Base-by-base conservation (phyloP, 2,797 vertebrate genomes). In the Ctenopoma multispine region DNA sequence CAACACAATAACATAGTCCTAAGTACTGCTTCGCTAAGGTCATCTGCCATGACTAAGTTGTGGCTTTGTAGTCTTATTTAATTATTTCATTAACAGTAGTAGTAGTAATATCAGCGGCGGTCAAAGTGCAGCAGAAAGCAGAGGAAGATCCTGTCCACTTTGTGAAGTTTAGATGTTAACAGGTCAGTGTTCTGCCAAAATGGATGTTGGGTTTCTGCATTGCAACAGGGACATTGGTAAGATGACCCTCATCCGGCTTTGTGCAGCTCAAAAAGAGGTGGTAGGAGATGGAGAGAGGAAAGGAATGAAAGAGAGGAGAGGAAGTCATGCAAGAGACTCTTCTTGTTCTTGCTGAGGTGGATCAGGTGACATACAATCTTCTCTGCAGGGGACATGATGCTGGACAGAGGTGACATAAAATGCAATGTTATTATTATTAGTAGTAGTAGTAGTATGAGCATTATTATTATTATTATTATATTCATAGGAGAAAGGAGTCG, bases 231-330 rank as follows among this genome's bases (percentile, higher is more conserved):
- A 85, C 86, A 79, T 82, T 75, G 87, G 90, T 93, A 93, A 93
- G 88, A 91, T 73, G 89, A 94, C 84, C 77, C 86, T 90, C 83
- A 91, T 93, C 90, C 82, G 83, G 90, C 86, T 92, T 91, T 87
- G 76, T 36, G 75, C 77, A 18, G 84, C 77, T 82, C 79, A 82
- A 58, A 76, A 58, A 82, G 78, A 81, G 75, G 73, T 79, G 82
- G 80, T 63, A 64, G 81, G 74, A 87, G 86, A 89, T 81, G 76
- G 76, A 81, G 57, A 75, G 82, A 79, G 72, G 80, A 87, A 75
- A 83, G 65, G 71, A 88, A 84, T 83, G 84, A 89, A 86, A 89
- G 82, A 81, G 77, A 84, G 61, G 81, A 79, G 79, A 90, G 90
- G 90, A 91, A 88, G 86, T 87, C 36, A 36, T 69, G 72, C 81